Evolutionary conservation across 2,797 vertebrate genomes (phyloP).

Genomic region (Hippocampus kuda): DNA sequence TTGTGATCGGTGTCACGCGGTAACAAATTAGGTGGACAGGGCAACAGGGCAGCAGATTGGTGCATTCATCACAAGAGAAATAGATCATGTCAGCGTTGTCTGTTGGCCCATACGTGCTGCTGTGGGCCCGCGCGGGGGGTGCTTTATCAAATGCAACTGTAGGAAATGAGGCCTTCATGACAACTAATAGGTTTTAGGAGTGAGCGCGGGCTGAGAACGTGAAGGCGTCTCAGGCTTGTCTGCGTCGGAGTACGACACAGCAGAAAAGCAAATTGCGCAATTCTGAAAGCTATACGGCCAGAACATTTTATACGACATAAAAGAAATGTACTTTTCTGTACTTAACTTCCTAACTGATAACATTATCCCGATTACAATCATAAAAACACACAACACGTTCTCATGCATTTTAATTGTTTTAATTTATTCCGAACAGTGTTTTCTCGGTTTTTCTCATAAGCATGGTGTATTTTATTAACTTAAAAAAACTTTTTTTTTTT

Average conservation of each 20-base stretch:
- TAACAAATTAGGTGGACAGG: slow-evolving; percentile 70
- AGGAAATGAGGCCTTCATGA: slow-evolving; percentile 62
- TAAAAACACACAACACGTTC: no score
- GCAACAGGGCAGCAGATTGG: slow-evolving; percentile 69
- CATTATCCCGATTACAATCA: no score
- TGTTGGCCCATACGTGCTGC: slow-evolving; percentile 26
- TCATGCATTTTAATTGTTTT: no score
- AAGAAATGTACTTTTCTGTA: no score
- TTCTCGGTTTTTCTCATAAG: no score
- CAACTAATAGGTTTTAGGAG: slow-evolving; percentile 50
- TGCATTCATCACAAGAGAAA: slow-evolving; percentile 70
- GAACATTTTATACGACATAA: neutral
- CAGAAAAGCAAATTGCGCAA: neutral
- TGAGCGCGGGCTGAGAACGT: slow-evolving; percentile 37
- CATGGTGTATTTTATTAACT: no score
- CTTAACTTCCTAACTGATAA: no score
- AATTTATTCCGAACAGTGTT: no score
- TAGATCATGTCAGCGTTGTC: slow-evolving; percentile 63
- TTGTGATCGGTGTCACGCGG: slow-evolving; percentile 44
- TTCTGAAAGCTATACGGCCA: neutral
- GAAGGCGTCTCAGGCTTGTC: slow-evolving; percentile 32
- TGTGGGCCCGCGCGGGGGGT: slow-evolving; percentile 34
- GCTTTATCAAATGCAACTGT: slow-evolving; percentile 53
- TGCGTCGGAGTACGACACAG: neutral
- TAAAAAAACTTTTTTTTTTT: no score